These are phyloP conservation scores for Spinus olivaceus DNA, from an alignment of 2,797 vertebrate genomes.

Conservation along the genomic window DNA sequence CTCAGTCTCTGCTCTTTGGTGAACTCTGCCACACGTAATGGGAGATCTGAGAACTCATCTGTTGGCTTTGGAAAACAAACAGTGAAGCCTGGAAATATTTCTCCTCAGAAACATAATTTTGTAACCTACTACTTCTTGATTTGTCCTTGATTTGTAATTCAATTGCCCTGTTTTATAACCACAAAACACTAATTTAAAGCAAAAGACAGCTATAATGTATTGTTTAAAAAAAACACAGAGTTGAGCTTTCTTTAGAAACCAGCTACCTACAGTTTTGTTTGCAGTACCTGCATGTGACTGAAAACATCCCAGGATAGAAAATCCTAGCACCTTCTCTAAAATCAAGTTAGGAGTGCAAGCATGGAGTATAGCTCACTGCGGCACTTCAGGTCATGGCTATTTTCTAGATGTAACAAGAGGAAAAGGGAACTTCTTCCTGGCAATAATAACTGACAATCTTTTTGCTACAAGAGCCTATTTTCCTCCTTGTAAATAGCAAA, in stretches of 20 bases:
- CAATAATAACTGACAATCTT: not conserved
- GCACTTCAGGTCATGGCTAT: not conserved
- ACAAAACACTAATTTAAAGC: not conserved
- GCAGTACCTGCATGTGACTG: not conserved
- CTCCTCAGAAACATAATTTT: not conserved
- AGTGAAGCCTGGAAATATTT: not conserved
- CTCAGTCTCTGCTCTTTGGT: constrained; percentile 86
- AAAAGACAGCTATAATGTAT: not conserved
- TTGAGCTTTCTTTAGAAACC: not conserved
- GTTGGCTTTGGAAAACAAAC: constrained; percentile 78
- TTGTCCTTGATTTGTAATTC: not conserved
- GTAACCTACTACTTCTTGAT: not conserved
- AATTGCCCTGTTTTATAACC: not conserved
- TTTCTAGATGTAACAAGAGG: not conserved
- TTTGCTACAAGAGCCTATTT: not conserved
- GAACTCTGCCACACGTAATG: constrained; percentile 84
- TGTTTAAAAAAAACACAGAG: not conserved
- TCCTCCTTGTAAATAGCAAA: not conserved
- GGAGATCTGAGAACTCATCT: constrained; percentile 90
- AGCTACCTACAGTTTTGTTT: not conserved
- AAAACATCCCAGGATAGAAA: not conserved
- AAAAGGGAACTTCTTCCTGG: not conserved
- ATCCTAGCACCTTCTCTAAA: not conserved
- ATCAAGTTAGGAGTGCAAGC: not conserved
- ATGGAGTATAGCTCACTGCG: not conserved